Evolutionary conservation across 2,888 invertebrate genomes (phyloP).

Genomic region (Napeogenes sylphis): DNA sequence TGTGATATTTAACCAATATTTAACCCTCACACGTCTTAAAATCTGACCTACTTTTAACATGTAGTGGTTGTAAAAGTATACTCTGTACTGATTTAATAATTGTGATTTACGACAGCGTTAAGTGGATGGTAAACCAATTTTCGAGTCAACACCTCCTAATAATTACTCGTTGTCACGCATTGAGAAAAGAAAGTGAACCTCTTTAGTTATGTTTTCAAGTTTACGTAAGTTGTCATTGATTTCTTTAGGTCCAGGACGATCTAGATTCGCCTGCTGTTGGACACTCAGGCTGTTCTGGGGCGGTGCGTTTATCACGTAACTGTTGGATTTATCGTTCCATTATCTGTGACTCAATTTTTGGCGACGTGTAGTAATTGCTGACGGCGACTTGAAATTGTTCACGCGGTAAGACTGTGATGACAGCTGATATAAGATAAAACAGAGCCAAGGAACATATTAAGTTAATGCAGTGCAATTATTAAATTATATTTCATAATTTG

Average conservation of each 20-base stretch:
- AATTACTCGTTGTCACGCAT: constrained; percentile 73
- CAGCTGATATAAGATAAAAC: constrained; percentile 57
- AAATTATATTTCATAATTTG: background rate
- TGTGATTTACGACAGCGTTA: constrained; percentile 63
- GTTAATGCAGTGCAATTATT: constrained; percentile 24
- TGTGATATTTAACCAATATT: background rate
- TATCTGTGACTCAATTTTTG: constrained; percentile 64
- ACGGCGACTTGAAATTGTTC: constrained; percentile 55
- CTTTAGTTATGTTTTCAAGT: constrained; percentile 69
- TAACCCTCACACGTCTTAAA: background rate
- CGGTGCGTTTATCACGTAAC: constrained; percentile 57
- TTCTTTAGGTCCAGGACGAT: constrained; percentile 57
- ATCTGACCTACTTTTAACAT: background rate
- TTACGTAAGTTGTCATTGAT: constrained; percentile 55
- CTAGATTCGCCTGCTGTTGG: constrained; percentile 54
- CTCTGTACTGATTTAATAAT: constrained; percentile 48
- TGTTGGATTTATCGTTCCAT: constrained; percentile 51
- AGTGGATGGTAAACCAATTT: constrained; percentile 61
- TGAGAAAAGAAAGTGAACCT: constrained; percentile 59
- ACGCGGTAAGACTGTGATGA: constrained; percentile 56
- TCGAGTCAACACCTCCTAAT: constrained; percentile 71
- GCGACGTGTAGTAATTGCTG: constrained; percentile 67
- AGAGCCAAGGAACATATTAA: constrained; percentile 31
- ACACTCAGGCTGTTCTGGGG: constrained; percentile 53
- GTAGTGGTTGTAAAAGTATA: background rate